Evolutionary conservation across 2,888 invertebrate species (phyloP).

Genomic region (Pteria penguin): DNA sequence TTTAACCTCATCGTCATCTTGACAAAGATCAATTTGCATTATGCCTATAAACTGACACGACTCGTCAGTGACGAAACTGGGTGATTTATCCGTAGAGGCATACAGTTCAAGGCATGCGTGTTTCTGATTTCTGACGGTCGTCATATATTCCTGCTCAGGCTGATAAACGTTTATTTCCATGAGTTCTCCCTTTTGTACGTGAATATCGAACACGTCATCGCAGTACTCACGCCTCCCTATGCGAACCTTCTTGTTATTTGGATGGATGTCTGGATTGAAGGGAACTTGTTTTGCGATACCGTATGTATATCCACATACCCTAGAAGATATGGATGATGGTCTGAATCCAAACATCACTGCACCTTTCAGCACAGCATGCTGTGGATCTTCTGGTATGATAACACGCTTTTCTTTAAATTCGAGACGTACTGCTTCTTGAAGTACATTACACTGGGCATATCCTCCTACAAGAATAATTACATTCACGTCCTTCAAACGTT

Average conservation of each 20-base stretch:
- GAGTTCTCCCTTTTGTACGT: constrained; percentile 35
- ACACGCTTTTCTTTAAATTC: constrained; percentile 23
- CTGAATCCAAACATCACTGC: constrained; percentile 55
- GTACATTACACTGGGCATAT: constrained; percentile 46
- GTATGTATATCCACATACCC: constrained; percentile 47
- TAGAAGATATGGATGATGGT: constrained; percentile 37
- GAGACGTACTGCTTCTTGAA: constrained; percentile 32
- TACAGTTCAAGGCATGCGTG: constrained; percentile 31
- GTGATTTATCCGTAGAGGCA: constrained; percentile 22
- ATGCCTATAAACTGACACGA: constrained; percentile 25
- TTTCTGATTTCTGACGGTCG: not conserved
- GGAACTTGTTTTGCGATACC: constrained; percentile 37
- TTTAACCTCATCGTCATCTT: not conserved
- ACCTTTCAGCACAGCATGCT: constrained; percentile 41
- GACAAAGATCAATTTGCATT: not conserved
- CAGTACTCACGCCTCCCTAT: constrained; percentile 23
- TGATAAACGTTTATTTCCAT: constrained; percentile 21
- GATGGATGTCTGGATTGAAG: constrained; percentile 33
- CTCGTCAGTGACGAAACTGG: constrained; percentile 28
- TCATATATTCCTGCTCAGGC: not conserved
- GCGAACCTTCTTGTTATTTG: not conserved
- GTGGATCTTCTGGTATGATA: constrained; percentile 36
- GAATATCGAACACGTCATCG: constrained; percentile 39
- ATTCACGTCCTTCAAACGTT: constrained; percentile 16
- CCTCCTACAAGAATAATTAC: constrained; percentile 51